Evolutionary conservation across 2,113 vertebrate genomes (phyloP), one percentile per base, ranked within the genome.

Genomic region (Sapayoa aenigma): DNA sequence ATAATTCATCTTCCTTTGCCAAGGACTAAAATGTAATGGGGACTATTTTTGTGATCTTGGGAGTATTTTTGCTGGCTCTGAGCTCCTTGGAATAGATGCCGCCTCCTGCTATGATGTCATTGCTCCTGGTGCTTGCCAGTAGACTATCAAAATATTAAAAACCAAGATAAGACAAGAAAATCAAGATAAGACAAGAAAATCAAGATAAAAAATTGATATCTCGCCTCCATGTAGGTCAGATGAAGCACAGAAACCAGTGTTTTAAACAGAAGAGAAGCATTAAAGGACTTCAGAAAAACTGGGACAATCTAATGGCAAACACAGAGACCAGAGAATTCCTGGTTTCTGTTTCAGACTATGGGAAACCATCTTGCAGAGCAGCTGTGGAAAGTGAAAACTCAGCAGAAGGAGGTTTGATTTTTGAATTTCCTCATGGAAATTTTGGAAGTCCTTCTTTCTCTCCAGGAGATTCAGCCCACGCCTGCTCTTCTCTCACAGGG

Each of bases 61-160:
- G 88, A 93, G 80, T 95, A 68, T 93, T 93, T 95, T 71, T 97
- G 89, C 92, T 94, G 68, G 76, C 94, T 95, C 85, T 52, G 55
- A 94, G 90, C 85, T 88, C 72, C 93, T 84, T 60, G 67, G 88
- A 94, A 95, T 96, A 97, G 93, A 94, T 94, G 94, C 93, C 95
- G 83, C 95, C 94, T 94, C 93, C 94, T 96, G 68, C 53, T 23
- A 80, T 95, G 95, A 96, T 75, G 49, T 97, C 95, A 95, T 80
- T 0, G 22, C 76, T 96, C 23, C 87, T 95, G 90, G 75, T 80
- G 75, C 89, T 95, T 87, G 77, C 79, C 87, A 88, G 85, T 55
- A 77, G 87, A 50, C 72, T 91, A 84, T 63, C 42, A 75, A 71
- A 85, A 82, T 71, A 28, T 47, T 1, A 33, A 81, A 87, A 77